Conservation (phyloP, 1,140 invertebrate genomes). For the Ostrea edulis region DNA sequence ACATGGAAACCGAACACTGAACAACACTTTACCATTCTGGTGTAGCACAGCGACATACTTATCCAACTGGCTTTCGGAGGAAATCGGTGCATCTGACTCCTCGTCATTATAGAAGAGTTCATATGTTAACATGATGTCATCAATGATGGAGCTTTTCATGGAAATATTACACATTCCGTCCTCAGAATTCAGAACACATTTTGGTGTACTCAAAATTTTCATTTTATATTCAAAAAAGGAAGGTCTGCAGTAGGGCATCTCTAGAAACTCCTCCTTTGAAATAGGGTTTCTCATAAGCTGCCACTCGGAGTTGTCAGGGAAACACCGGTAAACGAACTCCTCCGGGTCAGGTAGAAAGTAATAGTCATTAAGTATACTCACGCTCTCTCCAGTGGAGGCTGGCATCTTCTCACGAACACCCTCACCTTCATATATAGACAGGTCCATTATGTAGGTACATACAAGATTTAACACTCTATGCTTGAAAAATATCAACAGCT, state of each 20-base stretch:
- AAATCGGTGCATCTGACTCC: conserved; percentile 40
- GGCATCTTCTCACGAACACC: conserved; percentile 21
- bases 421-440: not conserved
- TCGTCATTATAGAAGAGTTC: conserved; percentile 55
- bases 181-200: conserved; percentile 44
- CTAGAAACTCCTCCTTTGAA: conserved; percentile 29
- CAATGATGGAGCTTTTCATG: conserved; percentile 18
- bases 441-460: too few relatives aligned
- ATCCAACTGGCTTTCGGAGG: conserved; percentile 49
- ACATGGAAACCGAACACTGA: conserved; percentile 54
- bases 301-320: conserved; percentile 49
- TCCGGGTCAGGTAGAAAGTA: conserved; percentile 55
- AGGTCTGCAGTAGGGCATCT: conserved; percentile 34
- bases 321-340: conserved; percentile 49
- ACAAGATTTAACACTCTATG: too few relatives aligned
- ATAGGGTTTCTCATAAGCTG: conserved; percentile 43
- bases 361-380: conserved; percentile 43
- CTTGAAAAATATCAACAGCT: too few relatives aligned
- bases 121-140: conserved; percentile 47
- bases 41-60: conserved; percentile 47
- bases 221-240: conserved; percentile 39
- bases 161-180: conserved; percentile 47
- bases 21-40: conserved; percentile 36
- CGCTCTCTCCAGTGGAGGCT: not conserved
- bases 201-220: conserved; percentile 42